Evolutionary conservation across 2,888 invertebrate species (phyloP), one percentile per base, ranked within the genome.

Genomic region (Erebia palarica): DNA sequence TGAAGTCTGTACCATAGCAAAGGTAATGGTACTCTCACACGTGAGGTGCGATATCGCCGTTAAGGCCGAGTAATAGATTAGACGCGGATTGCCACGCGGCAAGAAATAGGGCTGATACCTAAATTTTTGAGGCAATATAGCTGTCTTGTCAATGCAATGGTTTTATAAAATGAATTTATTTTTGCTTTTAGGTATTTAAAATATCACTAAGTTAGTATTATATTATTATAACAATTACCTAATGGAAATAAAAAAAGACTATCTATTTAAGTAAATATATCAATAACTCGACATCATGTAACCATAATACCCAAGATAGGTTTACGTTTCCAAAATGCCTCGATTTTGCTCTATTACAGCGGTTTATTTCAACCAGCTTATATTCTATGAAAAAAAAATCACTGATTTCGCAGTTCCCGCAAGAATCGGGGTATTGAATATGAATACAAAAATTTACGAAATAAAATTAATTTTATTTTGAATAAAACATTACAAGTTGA

Each of bases 41-140:
- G 91, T 86, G 76, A 87, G 78, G 78, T 77, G 79, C 83, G 76
- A 76, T 70, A 79, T 80, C 84, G 68, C 68, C 67, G 67, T 67
- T 59, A 67, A 59, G 69, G 55, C 72, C 83, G 86, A 67, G n/a
- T 85, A 86, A 87, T 83, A 83, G 86, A 90, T 90, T 91, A 81
- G 88, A 79, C 81, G 80, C 86, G 86, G 82, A 79, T 74, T 76
- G 79, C 86, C 90, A 89, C 88, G 88, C 86, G 86, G 85, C 85
- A 70, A 73, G n/a, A 1, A 27, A 67, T 36, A 67, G 67, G 67
- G 67, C 36, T 67, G 63, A 21, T 49, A 61, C 21, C 47, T 18
- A 58, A 36, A 36, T 2, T 27, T 27, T 0, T 27, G 4, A 3
- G 27, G 27, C 3, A 27, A 27, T 4, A 36, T 7, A n/a, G n/a